phyloP scores from a whole-genome alignment of 2,113 vertebrate genomes.

The Myotis brandtii region DNA sequence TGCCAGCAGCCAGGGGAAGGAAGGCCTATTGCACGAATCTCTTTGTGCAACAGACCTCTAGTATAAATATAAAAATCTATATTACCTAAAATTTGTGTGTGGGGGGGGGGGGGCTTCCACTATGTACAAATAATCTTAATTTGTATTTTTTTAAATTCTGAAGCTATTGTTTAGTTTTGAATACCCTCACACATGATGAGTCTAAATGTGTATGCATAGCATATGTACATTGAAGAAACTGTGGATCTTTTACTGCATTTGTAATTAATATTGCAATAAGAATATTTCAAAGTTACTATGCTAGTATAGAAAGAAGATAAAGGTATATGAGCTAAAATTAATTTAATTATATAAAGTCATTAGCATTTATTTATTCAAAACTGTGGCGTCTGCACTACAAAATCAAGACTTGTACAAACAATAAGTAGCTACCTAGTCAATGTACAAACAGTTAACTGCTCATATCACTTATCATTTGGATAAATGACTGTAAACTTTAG shows the following conservation, averaged over 20 bases:
- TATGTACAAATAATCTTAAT: background rate
- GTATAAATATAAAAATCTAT: background rate
- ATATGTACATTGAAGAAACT: background rate
- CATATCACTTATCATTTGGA: background rate
- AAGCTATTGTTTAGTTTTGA: background rate
- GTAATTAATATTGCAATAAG: background rate
- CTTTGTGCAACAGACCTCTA: too few relatives aligned
- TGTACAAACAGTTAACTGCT: background rate
- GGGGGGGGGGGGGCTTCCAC: background rate
- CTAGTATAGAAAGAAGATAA: background rate
- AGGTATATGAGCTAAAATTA: constrained; percentile 7
- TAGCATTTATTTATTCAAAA: background rate
- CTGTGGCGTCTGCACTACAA: background rate
- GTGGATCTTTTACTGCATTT: background rate
- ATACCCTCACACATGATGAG: background rate
- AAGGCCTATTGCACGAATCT: too few relatives aligned
- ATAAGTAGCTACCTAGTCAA: background rate
- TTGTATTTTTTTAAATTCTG: background rate
- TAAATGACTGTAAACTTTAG: background rate
- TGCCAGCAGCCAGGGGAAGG: too few relatives aligned
- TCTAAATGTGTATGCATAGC: background rate
- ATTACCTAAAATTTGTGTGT: background rate
- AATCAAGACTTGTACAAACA: background rate
- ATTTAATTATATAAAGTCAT: background rate
- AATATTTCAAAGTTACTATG: background rate